Evolutionary conservation across 1,140 invertebrate species (phyloP).

Genomic region (Bilobella aurantiaca): DNA sequence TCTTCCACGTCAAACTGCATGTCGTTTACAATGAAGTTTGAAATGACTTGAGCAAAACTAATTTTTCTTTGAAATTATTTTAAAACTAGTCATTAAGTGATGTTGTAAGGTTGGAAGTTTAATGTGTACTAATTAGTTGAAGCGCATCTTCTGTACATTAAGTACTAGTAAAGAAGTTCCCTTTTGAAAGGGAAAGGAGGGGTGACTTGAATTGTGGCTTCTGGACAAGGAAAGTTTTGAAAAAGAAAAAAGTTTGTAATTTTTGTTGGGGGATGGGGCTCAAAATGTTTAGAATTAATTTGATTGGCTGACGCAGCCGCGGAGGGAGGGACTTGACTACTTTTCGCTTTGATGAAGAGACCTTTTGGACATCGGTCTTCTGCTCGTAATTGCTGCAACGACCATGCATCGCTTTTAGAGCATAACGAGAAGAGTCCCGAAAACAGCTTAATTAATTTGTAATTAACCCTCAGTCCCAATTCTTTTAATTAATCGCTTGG

Average conservation of each 20-base stretch:
- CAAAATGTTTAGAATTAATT: too few species aligned
- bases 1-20: too few species aligned
- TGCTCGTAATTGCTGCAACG: too few species aligned
- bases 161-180: too few species aligned
- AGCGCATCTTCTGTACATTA: too few species aligned
- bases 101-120: too few species aligned
- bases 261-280: neutral
- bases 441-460: conserved; percentile 9
- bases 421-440: neutral
- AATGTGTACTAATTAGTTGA: too few species aligned
- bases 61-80: too few species aligned
- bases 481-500: neutral
- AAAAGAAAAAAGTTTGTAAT: neutral
- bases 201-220: neutral
- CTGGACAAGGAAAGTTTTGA: neutral
- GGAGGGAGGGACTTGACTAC: neutral
- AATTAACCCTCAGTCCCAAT: neutral
- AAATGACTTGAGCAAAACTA: too few species aligned
- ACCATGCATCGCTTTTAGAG: neutral
- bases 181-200: neutral
- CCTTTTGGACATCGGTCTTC: neutral
- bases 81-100: too few species aligned
- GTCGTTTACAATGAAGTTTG: too few species aligned
- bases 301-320: neutral
- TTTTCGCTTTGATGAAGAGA: too few species aligned